phyloP scores from a whole-genome alignment of 2,888 invertebrate genomes.

The Siphlonurus alternatus region DNA sequence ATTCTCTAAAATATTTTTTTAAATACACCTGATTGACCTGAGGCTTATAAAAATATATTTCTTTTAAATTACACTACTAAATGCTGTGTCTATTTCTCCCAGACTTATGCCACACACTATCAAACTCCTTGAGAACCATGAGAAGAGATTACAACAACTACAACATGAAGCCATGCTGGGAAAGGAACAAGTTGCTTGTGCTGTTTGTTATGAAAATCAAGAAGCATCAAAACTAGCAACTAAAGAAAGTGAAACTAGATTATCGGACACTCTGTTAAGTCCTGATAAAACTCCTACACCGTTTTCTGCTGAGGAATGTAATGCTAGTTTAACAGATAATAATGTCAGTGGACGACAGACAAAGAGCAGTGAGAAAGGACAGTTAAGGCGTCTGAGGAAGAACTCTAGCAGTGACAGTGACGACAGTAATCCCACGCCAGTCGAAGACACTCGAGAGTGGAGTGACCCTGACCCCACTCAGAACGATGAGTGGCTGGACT shows the following conservation, averaged over 20 bases:
- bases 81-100: slow-evolving; percentile 8
- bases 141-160: slow-evolving; percentile 19
- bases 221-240: not conserved
- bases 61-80: too few relatives aligned
- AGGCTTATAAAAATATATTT: too few relatives aligned
- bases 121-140: slow-evolving; percentile 24
- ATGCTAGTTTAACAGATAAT: not conserved
- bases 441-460: not conserved
- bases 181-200: not conserved
- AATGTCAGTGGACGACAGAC: not conserved
- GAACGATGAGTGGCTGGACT: slow-evolving; percentile 75
- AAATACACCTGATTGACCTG: too few relatives aligned
- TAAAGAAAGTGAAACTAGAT: not conserved
- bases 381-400: too few relatives aligned
- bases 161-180: not conserved
- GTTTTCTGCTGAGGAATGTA: not conserved
- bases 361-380: too few relatives aligned
- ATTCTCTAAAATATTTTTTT: too few relatives aligned
- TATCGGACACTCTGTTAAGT: not conserved
- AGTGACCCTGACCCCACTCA: slow-evolving; percentile 26
- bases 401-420: not conserved
- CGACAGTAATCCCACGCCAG: not conserved
- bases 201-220: not conserved
- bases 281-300: not conserved
- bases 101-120: slow-evolving; percentile 23